Evolutionary conservation across 1,140 invertebrate species (phyloP).

Genomic region (Choristoneura fumiferana): DNA sequence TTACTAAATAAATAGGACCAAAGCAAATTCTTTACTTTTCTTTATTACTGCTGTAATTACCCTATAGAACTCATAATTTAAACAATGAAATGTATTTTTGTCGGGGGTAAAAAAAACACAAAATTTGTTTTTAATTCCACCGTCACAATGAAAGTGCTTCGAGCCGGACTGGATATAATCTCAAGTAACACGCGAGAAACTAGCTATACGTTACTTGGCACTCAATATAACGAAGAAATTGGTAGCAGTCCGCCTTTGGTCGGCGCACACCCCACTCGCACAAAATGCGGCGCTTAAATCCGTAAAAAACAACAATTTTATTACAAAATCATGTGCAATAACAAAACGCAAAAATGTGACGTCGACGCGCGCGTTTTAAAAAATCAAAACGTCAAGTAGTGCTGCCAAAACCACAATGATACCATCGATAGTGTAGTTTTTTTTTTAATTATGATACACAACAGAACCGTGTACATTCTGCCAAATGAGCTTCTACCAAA

Average conservation of each 20-base stretch:
- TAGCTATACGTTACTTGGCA: slow-evolving; percentile 41
- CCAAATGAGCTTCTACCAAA: slow-evolving; percentile 71
- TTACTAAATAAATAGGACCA: no score
- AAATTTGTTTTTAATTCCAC: slow-evolving; percentile 10
- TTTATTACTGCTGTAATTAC: neutral
- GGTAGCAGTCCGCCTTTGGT: slow-evolving; percentile 54
- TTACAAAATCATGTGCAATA: slow-evolving; percentile 42
- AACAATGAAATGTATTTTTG: slow-evolving; percentile 4
- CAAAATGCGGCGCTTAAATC: neutral
- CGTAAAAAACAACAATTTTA: slow-evolving; percentile 30
- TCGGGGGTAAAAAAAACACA: neutral
- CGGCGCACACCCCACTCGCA: slow-evolving; percentile 41
- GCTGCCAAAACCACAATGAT: slow-evolving; percentile 20
- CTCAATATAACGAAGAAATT: slow-evolving; percentile 61
- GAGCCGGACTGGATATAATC: slow-evolving; percentile 27
- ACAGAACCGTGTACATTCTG: slow-evolving; percentile 70
- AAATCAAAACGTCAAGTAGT: slow-evolving; percentile 19
- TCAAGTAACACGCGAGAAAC: slow-evolving; percentile 28
- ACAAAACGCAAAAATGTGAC: slow-evolving; percentile 13
- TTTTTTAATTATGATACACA: slow-evolving; percentile 57
- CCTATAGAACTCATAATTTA: neutral
- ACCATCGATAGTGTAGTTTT: slow-evolving; percentile 22
- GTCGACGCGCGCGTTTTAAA: slow-evolving; percentile 17
- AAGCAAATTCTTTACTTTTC: no score
- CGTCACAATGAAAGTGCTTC: slow-evolving; percentile 5